Percentiles rank a stretch among this genome's conserved stretches.
phyloP scores from a whole-genome alignment of 1,140 invertebrate genomes.

The Drosophila kurseongensis region DNA sequence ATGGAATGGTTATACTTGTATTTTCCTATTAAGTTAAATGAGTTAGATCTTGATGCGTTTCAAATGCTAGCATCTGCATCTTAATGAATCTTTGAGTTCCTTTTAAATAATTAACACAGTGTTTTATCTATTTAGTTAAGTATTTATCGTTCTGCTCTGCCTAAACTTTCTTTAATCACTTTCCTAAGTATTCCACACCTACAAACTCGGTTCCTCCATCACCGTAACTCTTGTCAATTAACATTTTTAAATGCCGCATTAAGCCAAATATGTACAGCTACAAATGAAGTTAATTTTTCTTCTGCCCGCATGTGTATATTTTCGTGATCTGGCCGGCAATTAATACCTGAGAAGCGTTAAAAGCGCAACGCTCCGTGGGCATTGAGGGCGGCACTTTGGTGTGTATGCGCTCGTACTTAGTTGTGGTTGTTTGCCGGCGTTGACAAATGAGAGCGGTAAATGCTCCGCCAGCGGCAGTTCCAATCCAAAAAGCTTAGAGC shows the following conservation, averaged over 20 bases:
- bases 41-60: too few species aligned
- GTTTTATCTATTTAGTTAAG: too few species aligned
- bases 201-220: slow-evolving; percentile 22
- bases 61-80: too few species aligned
- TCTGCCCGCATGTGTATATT: slow-evolving; percentile 20
- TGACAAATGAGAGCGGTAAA: slow-evolving; percentile 73
- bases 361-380: slow-evolving; percentile 72
- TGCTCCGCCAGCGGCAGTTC: slow-evolving; percentile 41
- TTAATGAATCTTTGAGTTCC: background rate
- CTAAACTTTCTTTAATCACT: slow-evolving; percentile 30
- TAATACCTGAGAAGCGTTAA: slow-evolving; percentile 71
- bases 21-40: too few species aligned
- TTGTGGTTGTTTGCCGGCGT: slow-evolving; percentile 15
- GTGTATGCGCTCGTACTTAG: slow-evolving; percentile 7
- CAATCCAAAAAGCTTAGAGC: slow-evolving; percentile 31
- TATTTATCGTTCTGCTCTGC: background rate
- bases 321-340: slow-evolving; percentile 66
- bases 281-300: slow-evolving; percentile 36
- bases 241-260: slow-evolving; percentile 71
- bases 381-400: slow-evolving; percentile 68
- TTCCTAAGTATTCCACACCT: slow-evolving; percentile 8
- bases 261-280: slow-evolving; percentile 41
- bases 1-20: too few species aligned
- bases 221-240: slow-evolving; percentile 47
- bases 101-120: background rate